phyloP scores from a whole-genome alignment of 2,888 invertebrate species.

The Anthrax anthrax region DNA sequence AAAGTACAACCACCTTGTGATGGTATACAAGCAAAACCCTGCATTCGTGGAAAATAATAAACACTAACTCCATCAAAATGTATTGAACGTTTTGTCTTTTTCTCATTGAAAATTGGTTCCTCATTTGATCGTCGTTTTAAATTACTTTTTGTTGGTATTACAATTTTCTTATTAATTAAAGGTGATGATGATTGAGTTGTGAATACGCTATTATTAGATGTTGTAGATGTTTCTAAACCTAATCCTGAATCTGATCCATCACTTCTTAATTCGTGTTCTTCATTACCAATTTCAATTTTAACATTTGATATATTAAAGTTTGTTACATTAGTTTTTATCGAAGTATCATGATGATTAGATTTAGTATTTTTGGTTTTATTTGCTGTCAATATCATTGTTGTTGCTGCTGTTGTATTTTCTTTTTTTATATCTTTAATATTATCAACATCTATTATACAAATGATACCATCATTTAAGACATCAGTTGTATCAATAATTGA shows the following conservation, averaged over 20 bases:
- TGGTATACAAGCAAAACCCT: conserved; percentile 84
- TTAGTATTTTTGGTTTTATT: neutral
- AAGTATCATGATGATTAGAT: neutral
- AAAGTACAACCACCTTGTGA: conserved; percentile 83
- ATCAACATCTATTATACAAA: conserved; percentile 15
- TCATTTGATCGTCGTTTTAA: conserved; percentile 43
- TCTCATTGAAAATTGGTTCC: conserved; percentile 9
- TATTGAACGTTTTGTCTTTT: conserved; percentile 66
- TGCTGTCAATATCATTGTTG: neutral
- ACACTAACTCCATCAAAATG: conserved; percentile 86
- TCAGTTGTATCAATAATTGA: conserved; percentile 3
- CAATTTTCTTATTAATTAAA: neutral
- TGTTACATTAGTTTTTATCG: neutral
- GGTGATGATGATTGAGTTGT: conserved; percentile 11
- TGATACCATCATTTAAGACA: conserved; percentile 13
- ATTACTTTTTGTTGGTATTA: conserved; percentile 42
- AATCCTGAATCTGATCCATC: conserved; percentile 76
- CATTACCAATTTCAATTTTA: conserved; percentile 15
- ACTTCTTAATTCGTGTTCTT: conserved; percentile 51
- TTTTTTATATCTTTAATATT: conserved; percentile 2
- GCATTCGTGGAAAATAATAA: conserved; percentile 85
- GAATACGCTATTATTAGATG: conserved; percentile 7
- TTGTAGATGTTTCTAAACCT: conserved; percentile 49
- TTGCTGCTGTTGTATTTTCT: neutral
- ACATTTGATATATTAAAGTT: neutral